These are phyloP conservation scores for Helobdella robusta DNA, from an alignment of 2,888 invertebrate genomes.

Conservation along the genomic window DNA sequence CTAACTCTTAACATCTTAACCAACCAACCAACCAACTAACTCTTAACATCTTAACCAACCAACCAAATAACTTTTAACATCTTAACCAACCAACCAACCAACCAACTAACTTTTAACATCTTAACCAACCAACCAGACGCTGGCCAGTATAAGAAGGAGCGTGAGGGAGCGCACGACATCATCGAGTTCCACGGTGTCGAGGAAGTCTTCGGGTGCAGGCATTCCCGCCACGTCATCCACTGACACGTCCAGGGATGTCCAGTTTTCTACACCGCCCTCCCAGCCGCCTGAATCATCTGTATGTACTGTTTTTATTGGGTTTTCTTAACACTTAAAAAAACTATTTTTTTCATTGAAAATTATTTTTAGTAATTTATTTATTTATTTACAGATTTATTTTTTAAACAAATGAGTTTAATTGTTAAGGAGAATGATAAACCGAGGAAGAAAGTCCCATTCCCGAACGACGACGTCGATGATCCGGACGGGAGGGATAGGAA, in stretches of 20 bases:
- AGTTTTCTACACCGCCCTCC: background rate
- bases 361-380: too few species aligned
- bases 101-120: background rate
- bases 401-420: too few species aligned
- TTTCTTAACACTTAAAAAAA: too few species aligned
- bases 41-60: too few species aligned
- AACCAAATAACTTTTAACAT: too few species aligned
- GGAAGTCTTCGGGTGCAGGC: background rate
- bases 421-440: conserved; percentile 4
- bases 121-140: background rate
- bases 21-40: too few species aligned
- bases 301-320: too few species aligned
- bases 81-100: too few species aligned
- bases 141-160: background rate
- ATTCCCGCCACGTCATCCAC: background rate
- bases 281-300: background rate
- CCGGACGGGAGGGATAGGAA: background rate
- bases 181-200: conserved; percentile 8
- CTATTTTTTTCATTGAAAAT: too few species aligned
- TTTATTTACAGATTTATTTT: too few species aligned
- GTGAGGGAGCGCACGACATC: conserved; percentile 9
- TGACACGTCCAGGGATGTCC: too few species aligned
- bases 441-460: conserved; percentile 29
- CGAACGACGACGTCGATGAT: conserved; percentile 31
- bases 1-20: too few species aligned